These are phyloP conservation scores for Enteromius thamalakanensis DNA, from an alignment of 2,797 vertebrate genomes.

Conservation along the genomic window DNA sequence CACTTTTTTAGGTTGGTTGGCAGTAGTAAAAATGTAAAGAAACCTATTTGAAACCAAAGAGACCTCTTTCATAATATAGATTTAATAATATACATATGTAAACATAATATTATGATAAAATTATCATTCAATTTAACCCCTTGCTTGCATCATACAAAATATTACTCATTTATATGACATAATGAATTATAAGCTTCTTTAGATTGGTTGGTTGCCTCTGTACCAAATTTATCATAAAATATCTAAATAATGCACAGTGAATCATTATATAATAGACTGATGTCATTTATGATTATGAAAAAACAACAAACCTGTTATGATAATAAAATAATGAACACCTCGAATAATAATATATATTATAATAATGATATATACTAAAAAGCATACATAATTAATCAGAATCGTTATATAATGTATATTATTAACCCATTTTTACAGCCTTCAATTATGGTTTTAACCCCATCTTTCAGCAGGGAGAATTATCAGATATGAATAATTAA, in stretches of 20 bases:
- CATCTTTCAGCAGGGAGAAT: not conserved
- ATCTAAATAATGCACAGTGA: not conserved
- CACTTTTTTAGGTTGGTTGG: not conserved
- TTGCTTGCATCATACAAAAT: not conserved
- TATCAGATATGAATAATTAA: constrained; percentile 12
- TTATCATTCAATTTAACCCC: not conserved
- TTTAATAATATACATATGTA: not conserved
- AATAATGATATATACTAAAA: not conserved
- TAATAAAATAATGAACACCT: not conserved
- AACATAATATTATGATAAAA: not conserved
- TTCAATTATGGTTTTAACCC: not conserved
- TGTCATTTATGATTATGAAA: not conserved
- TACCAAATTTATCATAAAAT: not conserved
- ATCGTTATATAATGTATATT: not conserved
- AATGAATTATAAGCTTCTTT: not conserved
- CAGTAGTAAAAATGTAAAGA: not conserved
- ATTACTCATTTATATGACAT: not conserved
- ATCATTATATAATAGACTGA: not conserved
- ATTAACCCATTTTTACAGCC: not conserved
- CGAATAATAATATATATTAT: too few relatives aligned
- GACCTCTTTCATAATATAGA: not conserved
- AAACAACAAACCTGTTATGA: not conserved
- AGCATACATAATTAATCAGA: not conserved
- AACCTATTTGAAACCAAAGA: not conserved
- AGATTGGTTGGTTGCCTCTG: not conserved